Evolutionary conservation across 2,888 invertebrate genomes (phyloP), one percentile per base, ranked within the genome.

Genomic region (Nemurella pictetii): DNA sequence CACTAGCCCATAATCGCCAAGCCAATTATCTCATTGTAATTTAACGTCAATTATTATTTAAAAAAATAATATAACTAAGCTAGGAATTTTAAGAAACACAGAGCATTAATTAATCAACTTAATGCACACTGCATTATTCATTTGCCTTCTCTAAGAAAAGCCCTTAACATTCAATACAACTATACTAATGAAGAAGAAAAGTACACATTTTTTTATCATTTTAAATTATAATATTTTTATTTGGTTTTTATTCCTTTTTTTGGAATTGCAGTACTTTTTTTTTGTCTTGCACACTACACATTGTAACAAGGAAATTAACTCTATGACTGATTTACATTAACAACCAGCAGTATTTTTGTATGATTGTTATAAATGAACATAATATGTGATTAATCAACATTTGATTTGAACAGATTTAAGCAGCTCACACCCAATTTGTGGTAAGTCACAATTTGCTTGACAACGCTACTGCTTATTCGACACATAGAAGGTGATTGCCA

Each of bases 391-490:
- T 55, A 55, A 20, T 20, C 55, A 55, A 55, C 55, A 55, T 55
- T 55, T 55, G 55, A 55, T 55, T 55, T 55, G 55, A 55, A 55
- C 55, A 55, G 9, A n/a, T 3, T 55, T 7, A 75, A 78, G 78
- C 78, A 78, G 78, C 78, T 78, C 78, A 30, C n/a, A 78, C 78
- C 78, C 78, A 78, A 78, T 78, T 30, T 77, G 77, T 55, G 20
- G 55, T 7, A 55, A 7, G 20, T 55, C 84, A 84, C 84, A 28
- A 84, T 84, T 80, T 84, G 84, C 77, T 80, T 84, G 84, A 84
- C 84, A 80, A 77, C 55, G 15, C 36, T 77, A 78, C 77, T 35
- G n/a, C n/a, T 7, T 73, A 20, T 83, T 75, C 4, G 35, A 75
- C 75, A 27, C 27, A 75, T 20, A 12, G 55, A 36, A 15, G 55